phyloP scores from a whole-genome alignment of 2,113 vertebrate species.

The Eira barbara region DNA sequence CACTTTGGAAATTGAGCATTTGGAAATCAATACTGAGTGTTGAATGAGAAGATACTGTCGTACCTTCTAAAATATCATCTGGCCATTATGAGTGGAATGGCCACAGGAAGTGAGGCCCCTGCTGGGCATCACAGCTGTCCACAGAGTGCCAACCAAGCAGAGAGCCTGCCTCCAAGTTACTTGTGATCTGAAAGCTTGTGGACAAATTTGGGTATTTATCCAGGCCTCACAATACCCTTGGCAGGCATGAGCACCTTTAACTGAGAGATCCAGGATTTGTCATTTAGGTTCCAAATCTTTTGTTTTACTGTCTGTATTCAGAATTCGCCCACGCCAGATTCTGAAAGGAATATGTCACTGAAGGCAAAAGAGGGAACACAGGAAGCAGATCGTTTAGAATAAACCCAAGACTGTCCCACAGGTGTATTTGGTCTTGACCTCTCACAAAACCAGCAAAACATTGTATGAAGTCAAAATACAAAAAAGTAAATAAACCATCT shows the following conservation, averaged over 20 bases:
- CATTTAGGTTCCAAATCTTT: neutral
- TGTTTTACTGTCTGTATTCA: neutral
- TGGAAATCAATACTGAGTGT: neutral
- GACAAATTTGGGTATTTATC: neutral
- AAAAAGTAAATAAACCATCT: neutral
- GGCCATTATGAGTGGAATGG: neutral
- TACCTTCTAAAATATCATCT: neutral
- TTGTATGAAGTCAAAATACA: conserved; percentile 5
- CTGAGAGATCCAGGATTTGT: neutral
- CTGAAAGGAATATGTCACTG: neutral
- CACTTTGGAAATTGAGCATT: neutral
- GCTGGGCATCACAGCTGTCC: neutral
- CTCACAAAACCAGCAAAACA: conserved; percentile 12
- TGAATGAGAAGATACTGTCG: neutral
- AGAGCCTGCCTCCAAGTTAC: neutral
- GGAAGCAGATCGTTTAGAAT: neutral
- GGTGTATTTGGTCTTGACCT: neutral
- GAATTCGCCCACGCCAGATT: neutral
- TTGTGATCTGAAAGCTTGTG: neutral
- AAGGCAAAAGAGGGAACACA: neutral
- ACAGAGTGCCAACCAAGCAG: neutral
- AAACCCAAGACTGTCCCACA: neutral
- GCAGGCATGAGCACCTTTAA: neutral
- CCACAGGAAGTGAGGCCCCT: neutral
- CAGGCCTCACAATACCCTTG: neutral